Percentiles rank a stretch among this genome's conserved stretches.
Evolutionary conservation across 2,888 invertebrate genomes (phyloP).

Genomic region (Eilema griseolum): DNA sequence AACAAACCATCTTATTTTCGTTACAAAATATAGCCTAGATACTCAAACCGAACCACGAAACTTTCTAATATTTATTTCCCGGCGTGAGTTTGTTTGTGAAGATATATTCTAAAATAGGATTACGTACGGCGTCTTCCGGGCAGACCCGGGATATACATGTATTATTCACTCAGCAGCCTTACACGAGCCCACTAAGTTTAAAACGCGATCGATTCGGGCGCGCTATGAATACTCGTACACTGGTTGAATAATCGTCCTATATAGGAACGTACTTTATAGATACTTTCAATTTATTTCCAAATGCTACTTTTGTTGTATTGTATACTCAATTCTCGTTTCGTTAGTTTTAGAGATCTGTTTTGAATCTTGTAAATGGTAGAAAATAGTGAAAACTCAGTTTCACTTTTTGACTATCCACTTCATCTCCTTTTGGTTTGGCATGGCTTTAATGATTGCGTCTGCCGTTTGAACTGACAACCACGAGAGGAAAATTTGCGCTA

Average conservation of each 20-base stretch:
- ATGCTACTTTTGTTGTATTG: too few species aligned
- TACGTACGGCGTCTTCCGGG: conserved; percentile 68
- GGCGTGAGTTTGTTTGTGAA: conserved; percentile 59
- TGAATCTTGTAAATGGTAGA: too few species aligned
- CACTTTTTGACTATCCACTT: too few species aligned
- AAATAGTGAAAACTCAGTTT: too few species aligned
- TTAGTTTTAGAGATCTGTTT: too few species aligned
- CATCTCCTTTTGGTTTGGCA: too few species aligned
- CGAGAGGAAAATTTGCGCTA: too few species aligned
- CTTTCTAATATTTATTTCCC: conserved; percentile 59
- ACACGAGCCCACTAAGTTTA: conserved; percentile 73
- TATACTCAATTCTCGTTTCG: too few species aligned
- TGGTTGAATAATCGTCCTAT: conserved; percentile 20
- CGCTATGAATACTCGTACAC: conserved; percentile 35
- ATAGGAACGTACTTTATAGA: background rate
- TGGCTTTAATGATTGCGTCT: too few species aligned
- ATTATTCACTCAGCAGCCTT: conserved; percentile 76
- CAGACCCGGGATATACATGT: conserved; percentile 68
- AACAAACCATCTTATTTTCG: background rate
- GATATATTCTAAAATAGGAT: conserved; percentile 73
- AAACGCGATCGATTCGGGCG: conserved; percentile 70
- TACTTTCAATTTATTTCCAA: background rate
- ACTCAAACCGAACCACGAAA: conserved; percentile 35
- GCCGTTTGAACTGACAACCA: too few species aligned
- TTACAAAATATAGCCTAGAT: conserved; percentile 30